Base-by-base conservation (phyloP, 2,797 vertebrate species). In the Sebastes cheni region DNA sequence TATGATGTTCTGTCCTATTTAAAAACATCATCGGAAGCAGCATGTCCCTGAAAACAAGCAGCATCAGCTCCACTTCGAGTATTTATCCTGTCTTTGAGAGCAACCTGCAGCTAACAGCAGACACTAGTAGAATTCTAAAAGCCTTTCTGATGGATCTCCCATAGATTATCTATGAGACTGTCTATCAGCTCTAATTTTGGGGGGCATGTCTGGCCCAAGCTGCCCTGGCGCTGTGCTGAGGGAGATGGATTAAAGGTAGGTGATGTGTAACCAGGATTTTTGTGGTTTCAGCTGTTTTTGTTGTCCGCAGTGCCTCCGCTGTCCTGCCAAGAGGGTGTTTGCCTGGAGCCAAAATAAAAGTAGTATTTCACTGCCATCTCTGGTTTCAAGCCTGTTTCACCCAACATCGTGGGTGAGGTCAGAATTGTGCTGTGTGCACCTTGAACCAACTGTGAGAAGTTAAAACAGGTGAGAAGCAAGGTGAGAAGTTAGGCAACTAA, bases 221-320 rank as follows among this genome's bases (percentile, higher is more conserved):
- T 58, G 74, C n/a, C 67, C 68, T 34, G 25, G 68, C 66, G 62
- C 34, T 75, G 74, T 74, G 60, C 39, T 65, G 77, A 84, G 59
- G 56, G 22, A 82, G 67, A 80, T 79, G 76, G 75, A 85, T 87
- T 85, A 85, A 83, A 80, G 62, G 55, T 79, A 50, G 42, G 39
- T 76, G 74, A 76, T 46, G 71, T 82, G 75, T 23, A 84, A 91
- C 85, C 60, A n/a, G 78, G 5, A 75, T 88, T 91, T 87, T 70
- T 86, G 86, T 86, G 78, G 67, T 90, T 92, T 92, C 90, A 92
- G 87, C 89, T 86, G 55, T 86, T 92, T 84, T 66, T 70, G n/a
- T 66, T 80, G 82, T 82, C 83, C 5, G 56, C 89, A 87, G 72
- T 89, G 85, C 72, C 65, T 80, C 80, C 77, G 60, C 70, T 67